Conservation (phyloP, 2,797 vertebrate species). For the Hoplostethus mediterraneus region DNA sequence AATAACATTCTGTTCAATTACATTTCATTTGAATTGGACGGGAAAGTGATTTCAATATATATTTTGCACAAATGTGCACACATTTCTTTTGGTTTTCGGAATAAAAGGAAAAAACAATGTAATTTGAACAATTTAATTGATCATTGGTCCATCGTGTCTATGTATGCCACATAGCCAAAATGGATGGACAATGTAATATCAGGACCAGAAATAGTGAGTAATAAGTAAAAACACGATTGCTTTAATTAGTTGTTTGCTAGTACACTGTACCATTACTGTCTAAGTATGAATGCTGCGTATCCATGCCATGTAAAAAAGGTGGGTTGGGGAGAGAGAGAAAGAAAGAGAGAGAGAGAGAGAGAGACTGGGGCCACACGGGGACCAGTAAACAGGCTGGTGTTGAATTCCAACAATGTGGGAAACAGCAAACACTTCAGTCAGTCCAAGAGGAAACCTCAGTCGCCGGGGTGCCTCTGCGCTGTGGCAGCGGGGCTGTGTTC, state of each 20-base stretch:
- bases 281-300: constrained; percentile 32
- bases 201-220: background rate
- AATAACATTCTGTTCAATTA: background rate
- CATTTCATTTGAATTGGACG: background rate
- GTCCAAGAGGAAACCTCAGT: constrained; percentile 75
- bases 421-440: constrained; percentile 76
- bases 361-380: constrained; percentile 68
- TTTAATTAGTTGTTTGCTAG: constrained; percentile 26
- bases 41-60: constrained; percentile 1
- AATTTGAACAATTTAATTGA: constrained; percentile 2
- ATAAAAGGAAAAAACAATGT: constrained; percentile 27
- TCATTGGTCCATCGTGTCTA: background rate
- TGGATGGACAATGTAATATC: background rate
- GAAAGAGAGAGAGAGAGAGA: constrained; percentile 4
- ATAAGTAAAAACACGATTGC: background rate
- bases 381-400: constrained; percentile 81
- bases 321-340: constrained; percentile 41
- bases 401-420: constrained; percentile 84
- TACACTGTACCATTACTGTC: constrained; percentile 23
- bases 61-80: constrained; percentile 30
- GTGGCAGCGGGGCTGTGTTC: constrained; percentile 68
- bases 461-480: constrained; percentile 58
- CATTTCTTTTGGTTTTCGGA: constrained; percentile 24
- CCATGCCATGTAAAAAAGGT: constrained; percentile 49
- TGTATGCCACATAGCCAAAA: constrained; percentile 1